Conservation (phyloP, 2,113 vertebrate species). For the Malurus melanocephalus region DNA sequence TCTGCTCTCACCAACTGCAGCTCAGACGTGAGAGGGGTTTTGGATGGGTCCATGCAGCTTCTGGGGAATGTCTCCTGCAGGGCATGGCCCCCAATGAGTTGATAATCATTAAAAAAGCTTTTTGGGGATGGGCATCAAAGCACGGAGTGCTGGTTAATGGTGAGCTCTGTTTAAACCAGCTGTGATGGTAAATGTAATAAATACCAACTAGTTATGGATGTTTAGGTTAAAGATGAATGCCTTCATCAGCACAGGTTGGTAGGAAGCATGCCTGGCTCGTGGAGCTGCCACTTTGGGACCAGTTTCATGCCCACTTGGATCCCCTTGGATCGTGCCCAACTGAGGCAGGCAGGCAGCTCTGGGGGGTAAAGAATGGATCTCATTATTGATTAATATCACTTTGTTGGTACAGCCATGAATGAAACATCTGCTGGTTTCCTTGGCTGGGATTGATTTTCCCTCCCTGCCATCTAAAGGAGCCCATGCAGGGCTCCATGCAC, state of each 20-base stretch:
- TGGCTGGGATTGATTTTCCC: background rate
- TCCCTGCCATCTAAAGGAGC: background rate
- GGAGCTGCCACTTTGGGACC: background rate
- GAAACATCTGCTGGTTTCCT: constrained; percentile 17
- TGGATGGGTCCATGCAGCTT: background rate
- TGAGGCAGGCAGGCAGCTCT: background rate
- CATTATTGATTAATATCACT: constrained; percentile 3
- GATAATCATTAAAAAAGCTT: background rate
- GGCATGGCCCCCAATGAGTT: background rate
- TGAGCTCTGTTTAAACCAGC: background rate
- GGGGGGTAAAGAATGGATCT: background rate
- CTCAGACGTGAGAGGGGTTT: background rate
- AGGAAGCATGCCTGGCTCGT: background rate
- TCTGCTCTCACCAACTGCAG: constrained; percentile 25
- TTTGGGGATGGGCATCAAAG: background rate
- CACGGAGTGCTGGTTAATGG: background rate
- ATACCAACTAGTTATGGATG: background rate
- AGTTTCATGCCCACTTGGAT: background rate
- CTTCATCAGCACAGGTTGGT: background rate
- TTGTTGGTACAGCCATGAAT: background rate
- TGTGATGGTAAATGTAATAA: background rate
- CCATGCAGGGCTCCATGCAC: background rate
- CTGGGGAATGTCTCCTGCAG: background rate
- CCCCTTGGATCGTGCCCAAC: background rate
- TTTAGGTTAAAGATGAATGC: background rate